These are phyloP conservation scores for Lottia gigantea DNA, from an alignment of 2,888 invertebrate species.

Conservation along the genomic window DNA sequence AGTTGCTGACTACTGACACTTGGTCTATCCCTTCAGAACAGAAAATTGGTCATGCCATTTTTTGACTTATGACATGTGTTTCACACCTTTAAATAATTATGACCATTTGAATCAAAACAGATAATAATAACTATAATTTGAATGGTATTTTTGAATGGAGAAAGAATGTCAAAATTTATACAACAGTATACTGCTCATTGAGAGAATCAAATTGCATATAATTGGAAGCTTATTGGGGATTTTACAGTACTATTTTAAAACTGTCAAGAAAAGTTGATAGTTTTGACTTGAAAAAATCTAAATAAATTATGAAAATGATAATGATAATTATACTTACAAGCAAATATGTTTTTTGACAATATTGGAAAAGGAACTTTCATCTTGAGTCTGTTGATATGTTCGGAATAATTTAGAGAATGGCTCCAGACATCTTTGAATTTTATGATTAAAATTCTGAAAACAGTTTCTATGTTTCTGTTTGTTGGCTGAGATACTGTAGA, in stretches of 20 bases:
- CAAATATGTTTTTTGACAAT: constrained; percentile 17
- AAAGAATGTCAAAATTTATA: neutral
- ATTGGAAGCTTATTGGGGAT: too few relatives aligned
- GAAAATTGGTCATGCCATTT: too few relatives aligned
- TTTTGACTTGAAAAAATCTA: neutral
- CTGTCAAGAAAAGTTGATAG: too few relatives aligned
- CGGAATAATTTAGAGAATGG: neutral
- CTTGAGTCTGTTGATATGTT: neutral
- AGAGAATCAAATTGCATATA: too few relatives aligned
- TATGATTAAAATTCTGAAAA: constrained; percentile 2
- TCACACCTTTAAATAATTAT: neutral
- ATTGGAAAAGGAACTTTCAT: neutral
- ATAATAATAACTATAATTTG: neutral
- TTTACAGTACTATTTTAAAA: too few relatives aligned
- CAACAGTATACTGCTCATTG: too few relatives aligned
- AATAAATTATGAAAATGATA: neutral
- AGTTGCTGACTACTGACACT: too few relatives aligned
- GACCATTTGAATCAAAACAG: too few relatives aligned
- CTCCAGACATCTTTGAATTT: constrained; percentile 13
- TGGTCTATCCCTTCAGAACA: too few relatives aligned
- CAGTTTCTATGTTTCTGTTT: neutral
- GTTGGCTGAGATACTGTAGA: too few relatives aligned
- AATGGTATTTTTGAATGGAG: neutral
- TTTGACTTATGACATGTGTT: too few relatives aligned
- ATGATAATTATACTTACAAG: constrained; percentile 17